Base-by-base conservation (phyloP, 2,888 invertebrate genomes). In the Sesamia inferens region DNA sequence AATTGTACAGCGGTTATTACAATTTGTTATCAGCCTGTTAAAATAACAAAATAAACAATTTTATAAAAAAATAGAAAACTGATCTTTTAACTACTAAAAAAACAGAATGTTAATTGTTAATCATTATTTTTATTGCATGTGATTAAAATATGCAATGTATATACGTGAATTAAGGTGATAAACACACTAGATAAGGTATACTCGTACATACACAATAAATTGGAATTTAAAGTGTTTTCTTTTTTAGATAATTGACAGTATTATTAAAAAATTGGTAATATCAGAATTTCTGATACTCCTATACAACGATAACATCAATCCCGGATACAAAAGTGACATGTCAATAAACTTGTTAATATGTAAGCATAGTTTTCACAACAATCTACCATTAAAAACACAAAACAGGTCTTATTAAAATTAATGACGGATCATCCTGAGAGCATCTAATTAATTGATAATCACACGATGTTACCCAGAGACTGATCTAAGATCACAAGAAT, bases 351-450 rank as follows among this genome's bases (percentile, higher is more conserved):
- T 47, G n/a, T n/a, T 10, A 69, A 68, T 19, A 74, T 63, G 31
- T 66, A 39, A 39, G 39, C 39, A 19, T 24, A 16, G 13, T 71
- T 67, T 55, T 59, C 19, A 71, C 19, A 7, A 11, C 13, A 42
- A 42, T 58, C 5, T 54, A 54, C 22, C 51, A 59, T n/a, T 48
- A 42, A 19, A 55, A 54, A 7, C 54, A 71, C n/a, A 59, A 64
- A 73, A 78, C 82, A 58, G 55, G 65, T 77, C 55, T 61, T 58
- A 31, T 10, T 22, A 48, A 78, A 70, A 48, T 65, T 74, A 58
- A 66, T 67, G 76, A 79, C 68, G 74, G 74, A 74, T 71, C 62
- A 76, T 67, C 93, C 59, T 54, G 63, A 73, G 71, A 73, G 69
- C 67, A 78, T 80, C 48, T 74, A 71, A 78, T 67, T 69, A 68